Percentiles rank a stretch among this genome's conserved stretches.
phyloP scores from a whole-genome alignment of 2,797 vertebrate genomes.

The Clarias platycephalus region DNA sequence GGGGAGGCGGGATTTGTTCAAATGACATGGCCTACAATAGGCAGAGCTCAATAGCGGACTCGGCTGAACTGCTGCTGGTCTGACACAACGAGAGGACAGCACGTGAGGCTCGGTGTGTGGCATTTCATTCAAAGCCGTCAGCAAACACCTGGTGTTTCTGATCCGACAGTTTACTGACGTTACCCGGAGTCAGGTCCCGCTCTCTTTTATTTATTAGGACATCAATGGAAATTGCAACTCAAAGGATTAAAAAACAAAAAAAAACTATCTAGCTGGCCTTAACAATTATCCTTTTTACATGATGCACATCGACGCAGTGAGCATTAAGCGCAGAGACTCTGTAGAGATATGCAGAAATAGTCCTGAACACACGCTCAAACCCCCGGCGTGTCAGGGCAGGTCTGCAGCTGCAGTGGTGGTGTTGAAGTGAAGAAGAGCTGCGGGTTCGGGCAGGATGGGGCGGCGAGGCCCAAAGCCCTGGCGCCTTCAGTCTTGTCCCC shows the following conservation, averaged over 20 bases:
- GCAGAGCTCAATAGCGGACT: conserved; percentile 35
- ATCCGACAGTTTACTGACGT: conserved; percentile 4
- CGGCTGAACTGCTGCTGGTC: conserved; percentile 34
- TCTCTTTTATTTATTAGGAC: conserved; percentile 8
- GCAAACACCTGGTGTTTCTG: conserved; percentile 24
- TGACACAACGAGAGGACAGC: conserved; percentile 26
- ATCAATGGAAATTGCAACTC: conserved; percentile 4
- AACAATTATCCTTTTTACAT: neutral
- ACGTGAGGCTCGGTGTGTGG: conserved; percentile 31
- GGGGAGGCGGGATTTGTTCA: conserved; percentile 54
- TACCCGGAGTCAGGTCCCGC: neutral
- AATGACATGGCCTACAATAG: conserved; percentile 53
- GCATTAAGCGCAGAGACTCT: neutral
- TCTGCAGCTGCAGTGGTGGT: conserved; percentile 82
- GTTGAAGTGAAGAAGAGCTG: conserved; percentile 69
- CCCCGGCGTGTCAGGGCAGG: conserved; percentile 82
- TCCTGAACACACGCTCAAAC: conserved; percentile 55
- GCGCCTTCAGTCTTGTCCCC: conserved; percentile 99
- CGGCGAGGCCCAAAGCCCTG: conserved; percentile 86
- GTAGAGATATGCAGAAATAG: conserved; percentile 17
- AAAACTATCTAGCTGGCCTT: neutral
- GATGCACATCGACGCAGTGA: neutral
- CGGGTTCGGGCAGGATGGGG: conserved; percentile 73
- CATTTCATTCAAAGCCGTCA: conserved; percentile 29
- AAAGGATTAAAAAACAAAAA: neutral